Evolutionary conservation across 2,797 vertebrate species (phyloP).

Genomic region (Mastacembelus armatus): DNA sequence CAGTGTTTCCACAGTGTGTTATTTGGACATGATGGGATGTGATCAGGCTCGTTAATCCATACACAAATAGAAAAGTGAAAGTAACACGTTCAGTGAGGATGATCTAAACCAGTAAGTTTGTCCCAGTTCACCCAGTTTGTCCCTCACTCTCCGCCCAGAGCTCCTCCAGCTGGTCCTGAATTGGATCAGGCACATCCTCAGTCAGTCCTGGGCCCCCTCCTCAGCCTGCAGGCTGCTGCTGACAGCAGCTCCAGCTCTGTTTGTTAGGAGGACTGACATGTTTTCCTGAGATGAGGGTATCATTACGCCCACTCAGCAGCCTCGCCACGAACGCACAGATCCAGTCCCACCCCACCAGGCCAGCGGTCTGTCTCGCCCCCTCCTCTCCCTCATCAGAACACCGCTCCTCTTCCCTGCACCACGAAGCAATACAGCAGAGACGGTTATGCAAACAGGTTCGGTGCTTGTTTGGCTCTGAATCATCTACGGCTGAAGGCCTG

Average conservation of each 20-base stretch:
- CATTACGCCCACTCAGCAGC: slow-evolving; percentile 38
- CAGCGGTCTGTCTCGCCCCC: slow-evolving; percentile 30
- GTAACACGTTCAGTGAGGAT: neutral
- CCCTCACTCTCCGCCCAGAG: neutral
- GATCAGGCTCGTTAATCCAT: no score
- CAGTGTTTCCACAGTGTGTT: no score
- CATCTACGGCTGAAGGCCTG: slow-evolving; percentile 37
- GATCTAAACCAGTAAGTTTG: neutral
- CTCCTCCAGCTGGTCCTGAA: slow-evolving; percentile 32
- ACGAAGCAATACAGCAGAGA: slow-evolving; percentile 33
- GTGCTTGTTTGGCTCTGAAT: slow-evolving; percentile 44
- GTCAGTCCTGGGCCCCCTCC: neutral
- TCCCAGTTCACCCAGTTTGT: neutral
- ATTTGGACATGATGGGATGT: no score
- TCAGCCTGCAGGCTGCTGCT: slow-evolving; percentile 14
- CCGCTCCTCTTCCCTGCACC: slow-evolving; percentile 9
- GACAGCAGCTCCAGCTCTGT: neutral
- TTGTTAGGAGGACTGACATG: slow-evolving; percentile 38
- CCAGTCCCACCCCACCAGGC: slow-evolving; percentile 27
- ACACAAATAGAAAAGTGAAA: neutral
- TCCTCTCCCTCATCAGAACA: slow-evolving; percentile 19
- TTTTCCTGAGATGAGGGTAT: slow-evolving; percentile 37
- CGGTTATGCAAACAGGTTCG: slow-evolving; percentile 38
- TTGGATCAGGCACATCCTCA: slow-evolving; percentile 17
- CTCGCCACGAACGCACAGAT: neutral